Evolutionary conservation across 2,113 vertebrate genomes (phyloP), one percentile per base, ranked within the genome.

Genomic region (Hypomesus transpacificus): DNA sequence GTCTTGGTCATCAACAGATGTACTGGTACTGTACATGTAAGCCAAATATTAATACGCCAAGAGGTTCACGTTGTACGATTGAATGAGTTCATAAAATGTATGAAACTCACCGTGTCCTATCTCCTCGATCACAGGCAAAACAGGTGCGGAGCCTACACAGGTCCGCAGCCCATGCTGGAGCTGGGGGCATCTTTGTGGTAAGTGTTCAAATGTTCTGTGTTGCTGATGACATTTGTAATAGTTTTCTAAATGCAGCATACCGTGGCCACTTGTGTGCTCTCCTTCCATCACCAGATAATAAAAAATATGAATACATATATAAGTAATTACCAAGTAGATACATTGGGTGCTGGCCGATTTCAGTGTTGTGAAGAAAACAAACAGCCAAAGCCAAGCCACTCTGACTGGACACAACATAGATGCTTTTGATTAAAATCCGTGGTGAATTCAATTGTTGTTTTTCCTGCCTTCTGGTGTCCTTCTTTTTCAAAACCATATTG

Each of bases 151-250:
- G 87, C 79, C 77, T 98, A 52, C 95, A 96, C 76, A 87, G 79
- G 78, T 94, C 96, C 57, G 86, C 92, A 73, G 89, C 77, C 8
- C 87, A 92, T 1, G 90, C 86, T 80, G 87, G 94, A 88, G 94
- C 92, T 20, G 95, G 94, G 68, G 95, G 94, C 81, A 88, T 97
- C 60, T 99, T 98, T 92, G 94, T 97, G 94, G 97, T 98, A 83
- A 94, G 94, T 81, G 51, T 13, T 14, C n/a, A n/a, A n/a, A 21
- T 0, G 69, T 21, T 73, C 14, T 59, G 14, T 70, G 24, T 14
- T 17, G n/a, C 31, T 24, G 21, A 20, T 61, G 20, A 17, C 26
- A 1, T 34, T 58, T 57, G 22, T 14, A 51, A 14, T 18, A 46
- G 7, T 46, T 11, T 34, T 34, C 4, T 46, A 46, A 46, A 11